Percentiles rank a stretch among this genome's conserved stretches.
Conservation (phyloP, 2,888 invertebrate species). For the Carterocephalus palaemon region DNA sequence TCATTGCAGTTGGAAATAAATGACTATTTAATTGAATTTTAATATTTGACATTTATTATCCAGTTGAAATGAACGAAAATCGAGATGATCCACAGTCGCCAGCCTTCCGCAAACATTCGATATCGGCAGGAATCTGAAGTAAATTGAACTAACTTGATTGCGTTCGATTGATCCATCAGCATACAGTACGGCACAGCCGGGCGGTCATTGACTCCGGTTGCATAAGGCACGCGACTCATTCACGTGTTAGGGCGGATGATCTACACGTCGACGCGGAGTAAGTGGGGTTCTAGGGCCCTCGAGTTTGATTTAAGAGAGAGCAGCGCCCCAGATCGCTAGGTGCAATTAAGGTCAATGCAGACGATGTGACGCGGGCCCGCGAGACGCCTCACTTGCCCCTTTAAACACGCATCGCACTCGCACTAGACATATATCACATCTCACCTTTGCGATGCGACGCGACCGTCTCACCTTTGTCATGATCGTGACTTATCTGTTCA, state of each 20-base stretch:
- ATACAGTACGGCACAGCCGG: conserved; percentile 39
- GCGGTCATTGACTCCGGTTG: conserved; percentile 65
- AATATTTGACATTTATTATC: conserved; percentile 3
- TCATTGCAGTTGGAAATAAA: too few relatives aligned
- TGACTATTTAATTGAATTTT: too few relatives aligned
- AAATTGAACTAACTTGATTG: conserved; percentile 28
- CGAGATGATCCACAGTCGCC: conserved; percentile 10
- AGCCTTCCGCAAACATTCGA: conserved; percentile 50
- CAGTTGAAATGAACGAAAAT: conserved; percentile 15
- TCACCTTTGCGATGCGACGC: conserved; percentile 14
- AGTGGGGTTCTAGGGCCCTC: conserved; percentile 73
- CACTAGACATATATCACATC: conserved; percentile 12
- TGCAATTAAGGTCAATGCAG: conserved; percentile 72
- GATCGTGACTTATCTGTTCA: conserved; percentile 3
- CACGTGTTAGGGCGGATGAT: conserved; percentile 59
- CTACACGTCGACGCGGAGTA: conserved; percentile 47
- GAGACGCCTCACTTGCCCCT: conserved; percentile 40
- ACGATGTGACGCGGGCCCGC: conserved; percentile 50
- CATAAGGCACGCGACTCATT: conserved; percentile 56
- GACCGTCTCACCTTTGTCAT: too few relatives aligned
- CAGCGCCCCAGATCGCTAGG: conserved; percentile 63
- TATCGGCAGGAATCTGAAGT: conserved; percentile 41
- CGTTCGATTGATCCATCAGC: conserved; percentile 46
- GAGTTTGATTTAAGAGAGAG: conserved; percentile 77
- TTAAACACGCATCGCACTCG: conserved; percentile 29